Conservation (phyloP, 1,140 invertebrate species). For the Anagrus nilaparvatae region DNA sequence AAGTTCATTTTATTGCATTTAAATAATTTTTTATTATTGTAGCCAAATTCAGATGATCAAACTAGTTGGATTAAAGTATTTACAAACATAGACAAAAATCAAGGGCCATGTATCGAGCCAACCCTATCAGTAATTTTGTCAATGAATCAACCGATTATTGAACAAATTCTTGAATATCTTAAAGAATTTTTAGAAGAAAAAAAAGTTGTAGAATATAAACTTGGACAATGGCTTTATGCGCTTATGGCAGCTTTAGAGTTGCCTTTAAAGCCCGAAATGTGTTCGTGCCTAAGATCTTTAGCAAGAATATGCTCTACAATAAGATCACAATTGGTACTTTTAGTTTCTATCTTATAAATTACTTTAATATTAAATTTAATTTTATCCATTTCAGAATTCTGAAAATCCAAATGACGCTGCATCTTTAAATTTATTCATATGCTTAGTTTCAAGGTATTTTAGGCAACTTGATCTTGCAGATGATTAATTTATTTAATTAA, state of each 20-base stretch:
- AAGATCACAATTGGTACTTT: slow-evolving; percentile 42
- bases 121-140: slow-evolving; percentile 39
- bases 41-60: slow-evolving; percentile 32
- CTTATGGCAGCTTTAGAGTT: slow-evolving; percentile 47
- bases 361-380: slow-evolving; percentile 8
- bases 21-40: slow-evolving; percentile 15
- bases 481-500: slow-evolving; percentile 18
- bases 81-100: slow-evolving; percentile 10
- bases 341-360: slow-evolving; percentile 6
- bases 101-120: slow-evolving; percentile 24
- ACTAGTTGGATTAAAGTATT: slow-evolving; percentile 30
- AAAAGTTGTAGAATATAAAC: slow-evolving; percentile 20
- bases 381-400: slow-evolving; percentile 35
- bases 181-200: slow-evolving; percentile 40
- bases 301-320: slow-evolving; percentile 44
- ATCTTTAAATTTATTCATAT: slow-evolving; percentile 50
- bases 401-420: slow-evolving; percentile 34
- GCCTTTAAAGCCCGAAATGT: slow-evolving; percentile 49
- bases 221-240: slow-evolving; percentile 51
- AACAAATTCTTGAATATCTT: slow-evolving; percentile 45
- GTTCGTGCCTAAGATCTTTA: slow-evolving; percentile 43
- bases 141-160: slow-evolving; percentile 42
- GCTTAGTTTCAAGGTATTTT: slow-evolving; percentile 51
- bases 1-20: slow-evolving; percentile 5
- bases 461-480: slow-evolving; percentile 51